Conservation (phyloP, 1,140 invertebrate species). For the Cryptotermes secundus region DNA sequence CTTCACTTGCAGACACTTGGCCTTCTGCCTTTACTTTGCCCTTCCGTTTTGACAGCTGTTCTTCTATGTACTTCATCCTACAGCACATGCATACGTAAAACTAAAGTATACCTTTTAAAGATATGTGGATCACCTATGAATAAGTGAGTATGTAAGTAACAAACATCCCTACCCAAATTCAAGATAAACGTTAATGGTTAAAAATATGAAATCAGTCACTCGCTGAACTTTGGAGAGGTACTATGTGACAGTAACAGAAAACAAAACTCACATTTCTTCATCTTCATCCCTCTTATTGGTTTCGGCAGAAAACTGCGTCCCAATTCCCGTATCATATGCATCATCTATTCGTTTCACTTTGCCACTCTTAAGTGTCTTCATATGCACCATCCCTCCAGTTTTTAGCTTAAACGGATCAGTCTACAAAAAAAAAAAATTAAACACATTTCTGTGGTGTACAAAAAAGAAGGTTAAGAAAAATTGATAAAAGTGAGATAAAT, state of each 20-base stretch:
- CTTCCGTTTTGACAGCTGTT: slow-evolving; percentile 85
- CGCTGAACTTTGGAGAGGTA: too few species aligned
- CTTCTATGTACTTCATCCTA: slow-evolving; percentile 96
- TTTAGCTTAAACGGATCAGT: slow-evolving; percentile 66
- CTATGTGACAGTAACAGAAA: too few species aligned
- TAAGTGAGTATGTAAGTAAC: too few species aligned
- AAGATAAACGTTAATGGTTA: too few species aligned
- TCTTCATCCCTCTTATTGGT: slow-evolving; percentile 98
- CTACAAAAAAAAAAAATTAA: slow-evolving; percentile 41
- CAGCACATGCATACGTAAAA: slow-evolving; percentile 36
- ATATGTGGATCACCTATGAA: too few species aligned
- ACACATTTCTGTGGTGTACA: not conserved
- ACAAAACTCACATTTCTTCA: slow-evolving; percentile 81
- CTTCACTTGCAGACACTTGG: slow-evolving; percentile 45
- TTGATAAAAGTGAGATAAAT: too few species aligned
- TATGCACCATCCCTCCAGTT: slow-evolving; percentile 87
- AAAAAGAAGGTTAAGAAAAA: too few species aligned
- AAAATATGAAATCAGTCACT: too few species aligned
- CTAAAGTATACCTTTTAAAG: too few species aligned
- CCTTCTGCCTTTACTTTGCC: slow-evolving; percentile 53
- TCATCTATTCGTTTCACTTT: slow-evolving; percentile 76
- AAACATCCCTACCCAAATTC: not conserved
- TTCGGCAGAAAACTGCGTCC: slow-evolving; percentile 97
- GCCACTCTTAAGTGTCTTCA: slow-evolving; percentile 79
- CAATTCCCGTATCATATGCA: slow-evolving; percentile 86